A percentile compares a stretch with the other conserved stretches of the same genome.
phyloP scores from a whole-genome alignment of 1,140 invertebrate genomes.

The Cydia pomonella region DNA sequence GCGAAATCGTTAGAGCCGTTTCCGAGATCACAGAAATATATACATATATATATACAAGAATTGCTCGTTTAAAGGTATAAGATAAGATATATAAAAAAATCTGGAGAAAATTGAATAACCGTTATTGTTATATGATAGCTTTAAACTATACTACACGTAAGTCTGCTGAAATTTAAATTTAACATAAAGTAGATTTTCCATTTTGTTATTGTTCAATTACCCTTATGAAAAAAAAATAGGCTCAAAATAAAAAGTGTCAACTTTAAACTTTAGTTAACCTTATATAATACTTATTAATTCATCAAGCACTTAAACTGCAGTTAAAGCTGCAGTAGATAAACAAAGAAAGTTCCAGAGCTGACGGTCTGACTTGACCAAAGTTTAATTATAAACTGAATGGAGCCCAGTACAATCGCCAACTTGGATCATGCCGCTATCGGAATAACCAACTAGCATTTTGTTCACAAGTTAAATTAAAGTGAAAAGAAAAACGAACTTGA shows the following conservation, averaged over 20 bases:
- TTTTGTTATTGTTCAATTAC: no score
- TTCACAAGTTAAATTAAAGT: slow-evolving; percentile 1
- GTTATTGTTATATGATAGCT: no score
- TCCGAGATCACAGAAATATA: no score
- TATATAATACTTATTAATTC: slow-evolving; percentile 51
- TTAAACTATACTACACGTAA: no score
- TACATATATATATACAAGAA: no score
- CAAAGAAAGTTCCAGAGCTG: slow-evolving; percentile 51
- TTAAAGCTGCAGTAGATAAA: slow-evolving; percentile 51
- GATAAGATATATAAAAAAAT: no score
- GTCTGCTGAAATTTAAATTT: no score
- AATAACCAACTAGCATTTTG: slow-evolving; percentile 33
- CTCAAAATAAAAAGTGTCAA: not conserved
- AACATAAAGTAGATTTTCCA: no score
- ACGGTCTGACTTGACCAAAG: slow-evolving; percentile 55
- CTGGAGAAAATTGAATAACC: no score
- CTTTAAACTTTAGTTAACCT: slow-evolving; percentile 10
- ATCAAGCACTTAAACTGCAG: slow-evolving; percentile 47
- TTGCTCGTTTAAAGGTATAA: no score
- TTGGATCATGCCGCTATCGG: slow-evolving; percentile 49
- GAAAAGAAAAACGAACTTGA: not conserved
- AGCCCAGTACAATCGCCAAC: slow-evolving; percentile 51
- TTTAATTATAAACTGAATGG: slow-evolving; percentile 59
- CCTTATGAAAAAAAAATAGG: not conserved
- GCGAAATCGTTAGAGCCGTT: no score